Percentiles rank a stretch among this genome's conserved stretches.
Conservation (phyloP, 2,888 invertebrate species). For the Phengaris alcon region DNA sequence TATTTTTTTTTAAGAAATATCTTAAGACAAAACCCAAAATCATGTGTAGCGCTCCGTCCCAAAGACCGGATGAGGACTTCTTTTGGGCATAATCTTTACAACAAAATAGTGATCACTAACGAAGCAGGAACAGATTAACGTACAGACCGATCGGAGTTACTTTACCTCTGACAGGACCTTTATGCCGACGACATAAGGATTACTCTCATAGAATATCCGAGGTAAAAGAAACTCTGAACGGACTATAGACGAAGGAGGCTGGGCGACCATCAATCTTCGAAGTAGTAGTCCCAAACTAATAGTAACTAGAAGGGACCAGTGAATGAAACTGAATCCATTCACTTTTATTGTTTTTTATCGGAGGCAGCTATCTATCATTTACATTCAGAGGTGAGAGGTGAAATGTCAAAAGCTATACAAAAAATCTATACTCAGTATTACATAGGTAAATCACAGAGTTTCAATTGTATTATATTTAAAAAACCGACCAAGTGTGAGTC, state of each 20-base stretch:
- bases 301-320: slow-evolving; percentile 31
- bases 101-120: slow-evolving; percentile 77
- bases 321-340: slow-evolving; percentile 13
- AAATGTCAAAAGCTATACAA: not conserved
- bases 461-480: no score
- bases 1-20: slow-evolving; percentile 23
- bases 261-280: slow-evolving; percentile 49
- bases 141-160: slow-evolving; percentile 42
- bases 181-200: not conserved
- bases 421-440: no score
- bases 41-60: slow-evolving; percentile 51
- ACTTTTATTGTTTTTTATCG: not conserved
- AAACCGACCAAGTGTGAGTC: no score
- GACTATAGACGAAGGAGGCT: slow-evolving; percentile 51
- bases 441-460: no score
- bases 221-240: not conserved
- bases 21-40: slow-evolving; percentile 39
- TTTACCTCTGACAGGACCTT: not conserved
- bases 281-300: slow-evolving; percentile 31
- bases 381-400: slow-evolving; percentile 12
- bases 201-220: not conserved
- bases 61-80: slow-evolving; percentile 75
- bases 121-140: slow-evolving; percentile 68
- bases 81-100: slow-evolving; percentile 76
- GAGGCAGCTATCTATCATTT: slow-evolving; percentile 6